Evolutionary conservation across 2,888 invertebrate genomes (phyloP).

Genomic region (Pteria penguin): DNA sequence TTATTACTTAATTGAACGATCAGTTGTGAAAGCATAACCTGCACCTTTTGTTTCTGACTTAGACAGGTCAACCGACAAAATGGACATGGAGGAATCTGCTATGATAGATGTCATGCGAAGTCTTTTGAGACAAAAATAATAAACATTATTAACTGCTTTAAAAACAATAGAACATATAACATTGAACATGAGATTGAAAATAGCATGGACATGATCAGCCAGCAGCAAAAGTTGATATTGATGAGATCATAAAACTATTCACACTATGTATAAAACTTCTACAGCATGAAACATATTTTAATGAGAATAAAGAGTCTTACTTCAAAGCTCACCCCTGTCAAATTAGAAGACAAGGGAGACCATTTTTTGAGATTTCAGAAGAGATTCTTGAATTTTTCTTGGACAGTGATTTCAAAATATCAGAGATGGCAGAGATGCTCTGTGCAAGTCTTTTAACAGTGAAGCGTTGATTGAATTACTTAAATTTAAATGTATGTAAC

Average conservation of each 20-base stretch:
- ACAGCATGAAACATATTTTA: constrained; percentile 1
- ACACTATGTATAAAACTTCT: constrained; percentile 1
- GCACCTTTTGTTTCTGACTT: no score
- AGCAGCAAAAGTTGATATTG: background rate
- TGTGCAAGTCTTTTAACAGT: constrained; percentile 29
- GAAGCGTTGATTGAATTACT: constrained; percentile 17
- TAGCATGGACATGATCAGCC: constrained; percentile 6
- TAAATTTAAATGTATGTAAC: background rate
- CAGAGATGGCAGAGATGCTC: no score
- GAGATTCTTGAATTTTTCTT: no score
- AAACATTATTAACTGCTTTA: constrained; percentile 2
- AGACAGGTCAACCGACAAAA: background rate
- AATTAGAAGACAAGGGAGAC: constrained; percentile 13
- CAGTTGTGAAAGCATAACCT: no score
- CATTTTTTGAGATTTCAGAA: no score
- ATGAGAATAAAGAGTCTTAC: background rate
- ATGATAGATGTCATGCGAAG: background rate
- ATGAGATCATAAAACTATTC: constrained; percentile 4
- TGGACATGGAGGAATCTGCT: constrained; percentile 6
- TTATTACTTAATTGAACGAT: no score
- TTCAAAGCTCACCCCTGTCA: no score
- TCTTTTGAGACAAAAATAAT: constrained; percentile 5
- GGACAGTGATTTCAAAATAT: constrained; percentile 17
- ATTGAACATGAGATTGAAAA: constrained; percentile 8
- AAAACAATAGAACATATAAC: constrained; percentile 1